Evolutionary conservation across 2,113 vertebrate species (phyloP).

Genomic region (Pelvicachromis taeniatus): DNA sequence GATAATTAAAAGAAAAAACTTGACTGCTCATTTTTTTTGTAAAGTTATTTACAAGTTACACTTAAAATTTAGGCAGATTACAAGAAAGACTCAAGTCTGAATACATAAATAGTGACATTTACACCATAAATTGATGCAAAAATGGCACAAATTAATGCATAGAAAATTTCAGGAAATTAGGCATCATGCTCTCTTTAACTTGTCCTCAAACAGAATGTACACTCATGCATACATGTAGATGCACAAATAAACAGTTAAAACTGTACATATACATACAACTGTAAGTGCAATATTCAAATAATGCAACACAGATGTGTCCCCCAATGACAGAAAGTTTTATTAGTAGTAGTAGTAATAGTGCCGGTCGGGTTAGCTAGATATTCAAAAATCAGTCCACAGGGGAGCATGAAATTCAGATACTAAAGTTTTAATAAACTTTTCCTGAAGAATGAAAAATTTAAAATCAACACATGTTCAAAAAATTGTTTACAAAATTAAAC

Average conservation of each 20-base stretch:
- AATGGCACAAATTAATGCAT: too few species aligned
- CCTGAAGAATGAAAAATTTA: neutral
- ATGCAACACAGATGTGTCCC: neutral
- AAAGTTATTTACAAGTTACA: neutral
- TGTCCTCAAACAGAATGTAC: neutral
- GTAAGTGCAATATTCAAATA: neutral
- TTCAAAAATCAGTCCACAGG: neutral
- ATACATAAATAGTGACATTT: too few species aligned
- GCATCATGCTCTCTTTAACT: neutral
- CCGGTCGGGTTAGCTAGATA: rapidly evolving
- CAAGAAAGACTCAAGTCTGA: neutral
- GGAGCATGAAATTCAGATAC: neutral
- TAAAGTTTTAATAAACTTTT: neutral
- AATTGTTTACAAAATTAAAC: neutral
- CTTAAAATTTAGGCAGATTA: neutral
- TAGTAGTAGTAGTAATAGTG: neutral
- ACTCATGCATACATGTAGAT: neutral
- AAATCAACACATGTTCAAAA: neutral
- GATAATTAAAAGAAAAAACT: neutral
- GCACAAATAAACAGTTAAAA: neutral
- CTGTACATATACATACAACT: neutral
- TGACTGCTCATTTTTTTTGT: neutral
- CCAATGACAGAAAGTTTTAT: neutral
- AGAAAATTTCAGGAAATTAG: too few species aligned
- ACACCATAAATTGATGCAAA: too few species aligned